Conservation (phyloP, 2,888 invertebrate species). For the Apoda limacodes region DNA sequence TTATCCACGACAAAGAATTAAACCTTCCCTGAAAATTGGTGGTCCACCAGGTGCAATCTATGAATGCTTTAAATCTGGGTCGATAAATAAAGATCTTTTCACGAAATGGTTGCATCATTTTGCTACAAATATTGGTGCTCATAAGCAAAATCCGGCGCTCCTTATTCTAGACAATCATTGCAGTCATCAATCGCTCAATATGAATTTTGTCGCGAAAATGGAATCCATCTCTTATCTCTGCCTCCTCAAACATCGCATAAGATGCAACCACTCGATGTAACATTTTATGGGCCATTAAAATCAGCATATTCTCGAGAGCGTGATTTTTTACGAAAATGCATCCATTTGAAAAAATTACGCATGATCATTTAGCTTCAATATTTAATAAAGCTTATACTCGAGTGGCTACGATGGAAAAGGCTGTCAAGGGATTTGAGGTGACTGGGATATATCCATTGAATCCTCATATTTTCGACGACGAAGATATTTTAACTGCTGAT, state of each 20-base stretch:
- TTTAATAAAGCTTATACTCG: slow-evolving; percentile 12
- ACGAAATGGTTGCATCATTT: slow-evolving; percentile 11
- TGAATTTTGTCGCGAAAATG: not conserved
- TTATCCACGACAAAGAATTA: slow-evolving; percentile 31
- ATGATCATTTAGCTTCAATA: slow-evolving; percentile 13
- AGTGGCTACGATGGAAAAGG: slow-evolving; percentile 19
- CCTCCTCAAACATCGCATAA: not conserved
- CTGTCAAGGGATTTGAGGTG: slow-evolving; percentile 17
- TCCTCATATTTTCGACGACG: slow-evolving; percentile 15
- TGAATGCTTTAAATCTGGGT: too few species aligned
- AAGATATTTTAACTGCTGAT: slow-evolving; percentile 12
- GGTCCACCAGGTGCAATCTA: slow-evolving; percentile 25
- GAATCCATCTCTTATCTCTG: not conserved
- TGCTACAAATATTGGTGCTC: slow-evolving; percentile 10
- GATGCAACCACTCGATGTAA: slow-evolving; percentile 1
- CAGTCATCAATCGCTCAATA: not conserved
- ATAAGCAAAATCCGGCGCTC: not conserved
- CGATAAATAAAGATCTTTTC: slow-evolving; percentile 4
- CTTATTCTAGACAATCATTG: slow-evolving; percentile 1
- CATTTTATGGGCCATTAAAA: slow-evolving; percentile 2
- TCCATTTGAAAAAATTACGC: slow-evolving; percentile 12
- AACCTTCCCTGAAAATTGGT: slow-evolving; percentile 24
- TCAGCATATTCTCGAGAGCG: not conserved
- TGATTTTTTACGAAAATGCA: slow-evolving; percentile 4
- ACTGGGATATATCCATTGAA: slow-evolving; percentile 16